Evolutionary conservation across 2,113 vertebrate species (phyloP).

Genomic region (Callorhinus ursinus): DNA sequence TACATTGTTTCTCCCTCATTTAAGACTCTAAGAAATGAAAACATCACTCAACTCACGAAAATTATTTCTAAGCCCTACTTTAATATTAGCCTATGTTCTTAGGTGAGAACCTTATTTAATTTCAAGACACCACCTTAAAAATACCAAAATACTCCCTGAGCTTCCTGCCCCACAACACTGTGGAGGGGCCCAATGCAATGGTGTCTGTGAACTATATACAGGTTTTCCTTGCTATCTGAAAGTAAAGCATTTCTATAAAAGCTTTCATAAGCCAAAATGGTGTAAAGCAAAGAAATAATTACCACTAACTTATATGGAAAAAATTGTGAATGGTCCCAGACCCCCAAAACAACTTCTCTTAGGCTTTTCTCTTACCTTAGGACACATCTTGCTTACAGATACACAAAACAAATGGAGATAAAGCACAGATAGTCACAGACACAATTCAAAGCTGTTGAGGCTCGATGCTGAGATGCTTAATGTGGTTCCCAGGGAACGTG

Average conservation of each 20-base stretch:
- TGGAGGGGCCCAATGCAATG: accelerated
- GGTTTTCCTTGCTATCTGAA: neutral
- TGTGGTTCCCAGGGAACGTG: neutral
- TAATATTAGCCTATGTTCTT: neutral
- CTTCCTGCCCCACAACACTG: accelerated
- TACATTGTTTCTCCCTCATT: neutral
- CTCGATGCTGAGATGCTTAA: neutral
- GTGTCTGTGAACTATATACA: neutral
- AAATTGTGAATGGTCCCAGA: neutral
- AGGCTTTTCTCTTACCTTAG: neutral
- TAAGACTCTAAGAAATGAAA: neutral
- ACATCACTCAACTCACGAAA: neutral
- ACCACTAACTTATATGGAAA: neutral
- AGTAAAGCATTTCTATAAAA: neutral
- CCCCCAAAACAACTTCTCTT: neutral
- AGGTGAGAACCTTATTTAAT: neutral
- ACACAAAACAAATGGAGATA: neutral
- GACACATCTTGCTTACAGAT: neutral
- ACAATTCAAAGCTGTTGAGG: neutral
- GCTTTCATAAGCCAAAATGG: neutral
- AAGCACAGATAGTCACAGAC: neutral
- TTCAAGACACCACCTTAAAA: neutral
- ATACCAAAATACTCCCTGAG: neutral
- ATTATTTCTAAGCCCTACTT: neutral
- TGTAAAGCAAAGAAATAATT: neutral